These are phyloP conservation scores for Trichoplusia ni DNA, from an alignment of 1,140 invertebrate species.

Conservation along the genomic window DNA sequence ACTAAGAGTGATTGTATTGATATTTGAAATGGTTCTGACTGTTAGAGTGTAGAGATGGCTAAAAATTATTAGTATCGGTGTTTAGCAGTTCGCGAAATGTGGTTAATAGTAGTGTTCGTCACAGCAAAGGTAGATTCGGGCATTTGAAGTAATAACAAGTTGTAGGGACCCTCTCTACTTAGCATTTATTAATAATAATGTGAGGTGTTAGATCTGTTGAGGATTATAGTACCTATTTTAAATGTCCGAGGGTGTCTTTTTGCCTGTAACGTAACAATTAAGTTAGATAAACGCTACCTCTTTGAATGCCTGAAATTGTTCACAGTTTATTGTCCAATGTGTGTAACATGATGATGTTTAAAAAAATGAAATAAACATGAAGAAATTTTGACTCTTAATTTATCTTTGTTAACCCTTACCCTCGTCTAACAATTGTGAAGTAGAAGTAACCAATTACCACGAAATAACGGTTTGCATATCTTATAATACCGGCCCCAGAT, in stretches of 20 bases:
- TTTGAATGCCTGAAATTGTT: constrained; percentile 70
- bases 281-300: constrained; percentile 68
- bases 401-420: constrained; percentile 42
- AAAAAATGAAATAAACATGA: constrained; percentile 66
- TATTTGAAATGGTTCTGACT: constrained; percentile 23
- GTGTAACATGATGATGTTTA: constrained; percentile 65
- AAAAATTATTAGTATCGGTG: constrained; percentile 37
- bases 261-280: background rate
- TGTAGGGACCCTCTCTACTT: background rate
- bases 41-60: constrained; percentile 35
- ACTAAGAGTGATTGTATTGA: constrained; percentile 21
- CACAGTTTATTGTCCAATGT: constrained; percentile 62
- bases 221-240: background rate
- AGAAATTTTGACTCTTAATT: constrained; percentile 54
- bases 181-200: constrained; percentile 27
- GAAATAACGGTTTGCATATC: no score
- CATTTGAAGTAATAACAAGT: constrained; percentile 1
- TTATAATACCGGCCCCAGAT: no score
- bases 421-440: no score
- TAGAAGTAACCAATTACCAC: no score
- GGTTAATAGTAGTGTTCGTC: constrained; percentile 36
- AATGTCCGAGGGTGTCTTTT: background rate
- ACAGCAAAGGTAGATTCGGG: constrained; percentile 8
- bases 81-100: constrained; percentile 41
- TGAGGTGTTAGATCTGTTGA: constrained; percentile 5